Conservation (phyloP, 2,797 vertebrate species). For the Pangasius krempfi region DNA sequence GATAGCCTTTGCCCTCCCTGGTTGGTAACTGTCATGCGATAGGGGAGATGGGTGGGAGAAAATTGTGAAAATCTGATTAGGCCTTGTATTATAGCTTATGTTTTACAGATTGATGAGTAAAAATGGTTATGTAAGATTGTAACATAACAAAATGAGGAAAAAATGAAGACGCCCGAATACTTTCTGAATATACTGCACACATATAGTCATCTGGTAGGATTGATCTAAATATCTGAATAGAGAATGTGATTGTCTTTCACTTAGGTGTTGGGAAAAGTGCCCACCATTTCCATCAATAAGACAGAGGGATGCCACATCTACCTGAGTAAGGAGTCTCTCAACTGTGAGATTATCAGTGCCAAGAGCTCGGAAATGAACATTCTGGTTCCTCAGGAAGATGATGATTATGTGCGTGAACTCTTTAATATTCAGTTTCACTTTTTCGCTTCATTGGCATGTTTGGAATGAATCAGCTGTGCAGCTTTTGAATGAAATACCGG, state of each 20-base stretch:
- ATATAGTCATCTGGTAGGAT: not conserved
- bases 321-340: slow-evolving; percentile 87
- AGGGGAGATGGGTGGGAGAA: not conserved
- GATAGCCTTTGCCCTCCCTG: not conserved
- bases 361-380: slow-evolving; percentile 99
- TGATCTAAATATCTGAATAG: not conserved
- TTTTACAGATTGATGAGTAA: not conserved
- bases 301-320: slow-evolving; percentile 98
- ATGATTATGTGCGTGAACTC: slow-evolving; percentile 87
- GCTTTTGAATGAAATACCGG: not conserved
- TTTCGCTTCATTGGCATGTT: slow-evolving; percentile 20
- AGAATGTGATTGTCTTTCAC: not conserved
- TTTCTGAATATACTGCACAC: not conserved
- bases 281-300: slow-evolving; percentile 97
- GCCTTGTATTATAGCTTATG: not conserved
- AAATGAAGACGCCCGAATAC: not conserved
- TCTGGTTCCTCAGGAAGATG: slow-evolving; percentile 85
- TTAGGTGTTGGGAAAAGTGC: slow-evolving; percentile 92
- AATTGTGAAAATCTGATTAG: not conserved
- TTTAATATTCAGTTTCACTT: slow-evolving; percentile 13
- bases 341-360: slow-evolving; percentile 94
- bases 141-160: not conserved
- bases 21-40: not conserved
- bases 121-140: not conserved
- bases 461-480: not conserved